phyloP scores from a whole-genome alignment of 1,140 invertebrate species.

The Drosophila subobscura region DNA sequence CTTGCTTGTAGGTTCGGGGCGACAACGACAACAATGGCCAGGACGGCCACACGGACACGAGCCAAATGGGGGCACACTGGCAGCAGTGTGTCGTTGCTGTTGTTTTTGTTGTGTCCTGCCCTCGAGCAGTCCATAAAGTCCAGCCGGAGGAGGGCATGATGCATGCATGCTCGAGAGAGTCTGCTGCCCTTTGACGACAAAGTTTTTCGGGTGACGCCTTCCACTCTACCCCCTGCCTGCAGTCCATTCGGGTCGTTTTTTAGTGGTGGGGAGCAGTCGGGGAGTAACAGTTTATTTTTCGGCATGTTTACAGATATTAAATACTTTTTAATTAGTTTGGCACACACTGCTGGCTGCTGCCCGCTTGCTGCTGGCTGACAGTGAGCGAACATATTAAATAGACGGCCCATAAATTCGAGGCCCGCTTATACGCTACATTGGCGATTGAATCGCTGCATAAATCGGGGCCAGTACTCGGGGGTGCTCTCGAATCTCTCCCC shows the following conservation, averaged over 20 bases:
- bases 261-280: background rate
- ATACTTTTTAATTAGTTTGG: constrained; percentile 80
- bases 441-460: constrained; percentile 56
- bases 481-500: constrained; percentile 1
- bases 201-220: constrained; percentile 35
- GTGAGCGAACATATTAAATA: constrained; percentile 67
- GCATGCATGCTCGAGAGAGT: constrained; percentile 19
- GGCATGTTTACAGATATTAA: constrained; percentile 78
- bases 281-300: constrained; percentile 58
- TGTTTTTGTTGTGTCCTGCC: constrained; percentile 11
- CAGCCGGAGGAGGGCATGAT: constrained; percentile 32
- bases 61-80: constrained; percentile 46
- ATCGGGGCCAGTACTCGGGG: constrained; percentile 43
- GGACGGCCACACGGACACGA: constrained; percentile 33
- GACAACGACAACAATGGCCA: constrained; percentile 40
- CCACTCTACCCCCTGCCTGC: no score
- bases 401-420: constrained; percentile 45
- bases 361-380: background rate
- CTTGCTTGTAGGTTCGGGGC: constrained; percentile 44
- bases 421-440: constrained; percentile 35
- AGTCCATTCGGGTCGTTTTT: no score
- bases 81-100: constrained; percentile 19
- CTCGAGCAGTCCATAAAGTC: constrained; percentile 50
- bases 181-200: constrained; percentile 56
- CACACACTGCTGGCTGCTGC: constrained; percentile 37